A percentile compares a stretch with the other conserved stretches of the same genome.
Conservation (phyloP, 53 echinoderm and acorn worm genomes). For the Temnopleurus reevesii region DNA sequence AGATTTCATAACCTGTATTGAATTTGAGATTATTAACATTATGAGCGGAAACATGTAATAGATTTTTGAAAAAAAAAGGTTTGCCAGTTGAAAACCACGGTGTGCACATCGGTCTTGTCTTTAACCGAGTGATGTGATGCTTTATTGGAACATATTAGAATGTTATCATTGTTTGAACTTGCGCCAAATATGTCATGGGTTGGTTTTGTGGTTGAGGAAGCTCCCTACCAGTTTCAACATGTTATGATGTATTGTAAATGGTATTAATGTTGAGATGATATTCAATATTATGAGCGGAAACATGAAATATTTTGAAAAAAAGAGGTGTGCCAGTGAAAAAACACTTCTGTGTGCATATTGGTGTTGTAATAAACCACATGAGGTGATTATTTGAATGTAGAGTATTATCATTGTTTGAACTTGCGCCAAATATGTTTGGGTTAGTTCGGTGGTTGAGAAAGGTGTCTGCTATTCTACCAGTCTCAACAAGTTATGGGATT, state of each 20-base stretch:
- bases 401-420: slow-evolving; percentile 32
- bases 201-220: neutral
- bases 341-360: neutral
- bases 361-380: neutral
- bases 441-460: neutral
- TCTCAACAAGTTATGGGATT: neutral
- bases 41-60: neutral
- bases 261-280: neutral
- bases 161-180: slow-evolving; percentile 31
- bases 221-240: slow-evolving; percentile 1
- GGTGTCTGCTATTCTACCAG: neutral
- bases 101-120: neutral
- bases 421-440: neutral
- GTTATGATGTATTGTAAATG: neutral
- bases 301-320: neutral
- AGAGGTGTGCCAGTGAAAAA: neutral
- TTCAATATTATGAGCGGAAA: neutral
- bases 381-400: neutral
- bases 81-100: neutral
- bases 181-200: neutral
- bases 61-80: neutral
- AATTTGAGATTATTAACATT: neutral
- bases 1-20: neutral
- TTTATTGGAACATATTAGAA: neutral
- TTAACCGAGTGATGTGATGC: neutral